Evolutionary conservation across 2,113 vertebrate genomes (phyloP).

Genomic region (Passerina amoena): DNA sequence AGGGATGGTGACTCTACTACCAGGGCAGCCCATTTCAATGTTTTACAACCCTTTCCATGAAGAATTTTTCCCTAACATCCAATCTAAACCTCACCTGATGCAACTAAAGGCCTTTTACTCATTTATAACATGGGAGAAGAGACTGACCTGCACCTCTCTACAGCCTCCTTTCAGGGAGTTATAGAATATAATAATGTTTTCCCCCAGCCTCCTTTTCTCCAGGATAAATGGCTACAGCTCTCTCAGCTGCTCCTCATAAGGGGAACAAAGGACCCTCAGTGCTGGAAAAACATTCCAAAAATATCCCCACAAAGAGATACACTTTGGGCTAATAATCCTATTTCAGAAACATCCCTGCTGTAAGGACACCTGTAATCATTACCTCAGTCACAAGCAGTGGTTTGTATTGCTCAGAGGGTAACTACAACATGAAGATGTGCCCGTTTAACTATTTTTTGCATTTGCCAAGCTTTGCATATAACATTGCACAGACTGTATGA

Average conservation of each 20-base stretch:
- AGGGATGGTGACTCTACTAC: not conserved
- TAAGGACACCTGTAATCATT: fast-evolving
- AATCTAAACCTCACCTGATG: not conserved
- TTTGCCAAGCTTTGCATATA: not conserved
- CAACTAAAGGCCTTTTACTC: not conserved
- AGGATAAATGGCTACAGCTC: not conserved
- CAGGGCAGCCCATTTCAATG: fast-evolving
- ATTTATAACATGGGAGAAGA: not conserved
- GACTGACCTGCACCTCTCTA: not conserved
- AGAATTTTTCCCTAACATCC: not conserved
- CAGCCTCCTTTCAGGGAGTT: not conserved
- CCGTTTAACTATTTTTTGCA: not conserved
- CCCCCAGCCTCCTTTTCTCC: not conserved
- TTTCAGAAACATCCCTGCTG: not conserved
- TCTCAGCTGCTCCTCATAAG: not conserved
- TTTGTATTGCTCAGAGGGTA: not conserved
- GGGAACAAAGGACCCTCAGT: not conserved
- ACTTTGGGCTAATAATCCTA: not conserved
- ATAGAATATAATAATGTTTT: not conserved
- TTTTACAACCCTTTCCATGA: not conserved
- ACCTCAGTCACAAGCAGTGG: not conserved
- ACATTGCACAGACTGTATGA: not conserved
- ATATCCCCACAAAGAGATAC: not conserved
- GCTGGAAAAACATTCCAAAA: not conserved
- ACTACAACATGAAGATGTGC: fast-evolving